Base-by-base conservation (phyloP, 2,888 invertebrate genomes). In the Pseudococcus viburni region DNA sequence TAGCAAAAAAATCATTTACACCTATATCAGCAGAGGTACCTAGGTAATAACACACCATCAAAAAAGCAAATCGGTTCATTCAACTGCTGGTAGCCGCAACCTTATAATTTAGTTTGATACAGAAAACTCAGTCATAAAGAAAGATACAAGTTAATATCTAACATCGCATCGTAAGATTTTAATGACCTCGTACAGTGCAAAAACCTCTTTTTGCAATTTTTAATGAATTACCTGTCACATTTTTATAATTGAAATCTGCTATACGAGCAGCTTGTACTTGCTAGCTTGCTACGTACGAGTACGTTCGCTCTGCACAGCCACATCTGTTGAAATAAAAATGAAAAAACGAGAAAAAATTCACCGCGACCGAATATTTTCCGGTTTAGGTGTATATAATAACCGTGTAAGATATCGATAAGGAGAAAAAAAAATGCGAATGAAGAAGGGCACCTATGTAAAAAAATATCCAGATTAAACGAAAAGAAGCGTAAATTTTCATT, bases 401-500 rank as follows among this genome's bases (percentile, higher is more conserved):
- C 68, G 68, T 73, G 68, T 26, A 33, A 73, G 26, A 73, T 59
- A 59, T 59, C 59, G 19, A 59, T 59, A 26, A 3, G 1, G 3
- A 33, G 26, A 33, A 33, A 73, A 73, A 73, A 73, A 73, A 26
- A 33, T 1, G 68, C 11, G 12, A 26, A 73, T 33, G 26, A 73
- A 73, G 68, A 33, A 73, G 68, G 68, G 59, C n/a, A 55, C 17
- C 0, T 59, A 22, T 19, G 5, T n/a, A n/a, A 68, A 64, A 73
- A 33, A 73, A 33, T 15, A 73, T 73, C 26, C 15, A 33, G 33
- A 73, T 73, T 73, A 73, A 33, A 33, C 11, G 11, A 33, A 73
- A 73, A 80, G 80, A 80, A 80, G 80, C 80, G 80, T 80, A 42
- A 80, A 80, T 80, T 80, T 80, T 42, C 80, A n/a, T 80, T 80